Evolutionary conservation across 2,797 vertebrate genomes (phyloP).

Genomic region (Eospalax fontanierii): DNA sequence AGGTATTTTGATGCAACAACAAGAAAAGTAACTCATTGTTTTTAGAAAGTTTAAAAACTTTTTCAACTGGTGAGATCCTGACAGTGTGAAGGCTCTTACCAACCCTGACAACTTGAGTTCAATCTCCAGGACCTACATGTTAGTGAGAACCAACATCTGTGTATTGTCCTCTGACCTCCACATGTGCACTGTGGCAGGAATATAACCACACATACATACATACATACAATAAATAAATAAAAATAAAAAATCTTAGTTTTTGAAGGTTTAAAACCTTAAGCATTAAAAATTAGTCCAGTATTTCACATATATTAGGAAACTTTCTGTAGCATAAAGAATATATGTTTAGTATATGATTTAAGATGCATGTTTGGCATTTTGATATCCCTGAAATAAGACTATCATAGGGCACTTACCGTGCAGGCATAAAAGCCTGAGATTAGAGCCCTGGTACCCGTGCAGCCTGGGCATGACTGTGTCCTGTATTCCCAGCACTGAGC

Average conservation of each 20-base stretch:
- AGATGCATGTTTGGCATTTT: neutral
- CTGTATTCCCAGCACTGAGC: too few species aligned
- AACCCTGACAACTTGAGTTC: neutral
- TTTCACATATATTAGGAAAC: constrained; percentile 1
- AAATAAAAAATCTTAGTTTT: neutral
- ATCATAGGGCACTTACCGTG: neutral
- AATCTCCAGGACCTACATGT: neutral
- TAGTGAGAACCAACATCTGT: neutral
- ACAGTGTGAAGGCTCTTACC: neutral
- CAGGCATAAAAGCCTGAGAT: too few species aligned
- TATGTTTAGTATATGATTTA: neutral
- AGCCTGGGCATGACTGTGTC: too few species aligned
- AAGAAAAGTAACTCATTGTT: neutral
- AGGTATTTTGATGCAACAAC: neutral
- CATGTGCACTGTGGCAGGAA: neutral
- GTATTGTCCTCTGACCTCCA: neutral
- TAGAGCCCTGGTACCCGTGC: too few species aligned
- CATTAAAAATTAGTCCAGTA: neutral
- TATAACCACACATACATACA: neutral
- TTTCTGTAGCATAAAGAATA: neutral
- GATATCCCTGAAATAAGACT: neutral
- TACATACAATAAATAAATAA: too few species aligned
- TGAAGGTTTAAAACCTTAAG: constrained; percentile 32
- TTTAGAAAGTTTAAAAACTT: neutral
- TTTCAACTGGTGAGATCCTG: neutral